Evolutionary conservation across 1,140 invertebrate genomes (phyloP).

Genomic region (Mactra quadrangularis): DNA sequence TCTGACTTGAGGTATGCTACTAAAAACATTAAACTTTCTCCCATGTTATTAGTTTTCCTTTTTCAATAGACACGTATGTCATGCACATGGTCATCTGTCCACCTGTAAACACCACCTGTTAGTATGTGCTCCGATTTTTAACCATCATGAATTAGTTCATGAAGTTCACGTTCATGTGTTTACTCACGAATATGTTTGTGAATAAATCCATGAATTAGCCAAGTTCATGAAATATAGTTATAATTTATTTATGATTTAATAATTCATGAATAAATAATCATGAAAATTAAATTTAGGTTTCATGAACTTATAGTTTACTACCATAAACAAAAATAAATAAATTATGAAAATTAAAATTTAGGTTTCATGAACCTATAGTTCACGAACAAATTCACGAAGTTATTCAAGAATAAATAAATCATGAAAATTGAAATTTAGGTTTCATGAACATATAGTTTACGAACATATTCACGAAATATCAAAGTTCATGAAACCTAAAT

Average conservation of each 20-base stretch:
- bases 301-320: constrained; percentile 47
- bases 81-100: too few species aligned
- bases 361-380: too few species aligned
- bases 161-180: constrained; percentile 43
- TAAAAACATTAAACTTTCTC: constrained; percentile 47
- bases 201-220: constrained; percentile 43
- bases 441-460: too few species aligned
- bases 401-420: too few species aligned
- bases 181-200: constrained; percentile 40
- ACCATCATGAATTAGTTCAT: constrained; percentile 43
- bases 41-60: constrained; percentile 40
- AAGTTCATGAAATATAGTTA: constrained; percentile 44
- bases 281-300: too few species aligned
- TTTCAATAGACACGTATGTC: constrained; percentile 34
- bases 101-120: constrained; percentile 34
- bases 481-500: constrained; percentile 46
- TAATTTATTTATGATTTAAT: constrained; percentile 16
- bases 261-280: too few species aligned
- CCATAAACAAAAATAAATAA: too few species aligned
- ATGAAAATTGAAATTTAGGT: too few species aligned
- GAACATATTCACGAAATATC: constrained; percentile 24
- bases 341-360: too few species aligned
- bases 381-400: too few species aligned
- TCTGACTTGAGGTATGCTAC: constrained; percentile 27
- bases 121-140: constrained; percentile 31